Evolutionary conservation across 1,140 invertebrate species (phyloP), one percentile per base, ranked within the genome.

Genomic region (Drosophila kohkoa): DNA sequence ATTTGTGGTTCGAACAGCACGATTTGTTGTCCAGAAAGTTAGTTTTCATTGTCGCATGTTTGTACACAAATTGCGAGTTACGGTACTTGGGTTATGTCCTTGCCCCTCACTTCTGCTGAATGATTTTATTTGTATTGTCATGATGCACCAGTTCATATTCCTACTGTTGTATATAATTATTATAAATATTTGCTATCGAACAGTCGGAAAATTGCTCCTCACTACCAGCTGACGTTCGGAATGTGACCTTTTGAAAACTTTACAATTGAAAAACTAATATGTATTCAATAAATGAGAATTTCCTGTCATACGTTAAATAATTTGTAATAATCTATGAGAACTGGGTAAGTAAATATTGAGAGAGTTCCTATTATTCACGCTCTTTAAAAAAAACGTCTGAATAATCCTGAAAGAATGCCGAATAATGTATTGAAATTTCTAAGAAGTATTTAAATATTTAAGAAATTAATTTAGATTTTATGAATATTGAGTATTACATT

Each of bases 11-110:
- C 49, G 48, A 51, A 32, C 57, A 41, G 48, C 76, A 70, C 82
- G 82, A 86, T 87, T 87, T 88, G 83, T 88, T 88, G 77, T 69
- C 74, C 81, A 83, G 74, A 88, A 89, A 83, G 83, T 89, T 89
- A 73, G 81, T 69, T 88, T 89, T 83, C 85, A 73, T 67, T 83
- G 85, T 89, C 83, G 77, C 83, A 88, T 88, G 83, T 88, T 88
- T 88, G 83, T 88, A 88, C 85, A 88, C 83, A 88, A 72, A 74
- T 72, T 76, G 72, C 57, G 68, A 59, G 82, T 54, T 63, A 55
- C 5, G 10, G 8, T 15, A 46, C 6, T 25, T 16, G n/a, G 10
- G 8, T 16, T 8, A 16, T 64, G 43, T 49, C 13, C 30, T 41
- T 38, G 35, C 35, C 7, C 32, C 32, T 8, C 32, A 0, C 32